Base-by-base conservation (phyloP, 2,888 invertebrate species). In the Aphodius granarius region DNA sequence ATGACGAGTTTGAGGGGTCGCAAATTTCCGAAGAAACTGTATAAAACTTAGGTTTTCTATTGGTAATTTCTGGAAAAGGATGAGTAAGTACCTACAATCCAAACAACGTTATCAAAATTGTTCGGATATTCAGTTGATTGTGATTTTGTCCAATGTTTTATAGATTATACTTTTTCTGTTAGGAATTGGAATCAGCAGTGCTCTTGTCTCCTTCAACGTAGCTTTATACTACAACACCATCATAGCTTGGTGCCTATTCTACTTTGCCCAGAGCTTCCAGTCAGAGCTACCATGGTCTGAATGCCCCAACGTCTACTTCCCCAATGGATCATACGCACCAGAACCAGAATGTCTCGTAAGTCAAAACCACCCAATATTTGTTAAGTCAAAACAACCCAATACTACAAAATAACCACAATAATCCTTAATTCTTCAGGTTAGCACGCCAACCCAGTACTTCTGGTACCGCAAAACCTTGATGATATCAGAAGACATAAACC, bases 141-240 rank as follows among this genome's bases (percentile, higher is more conserved):
- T n/a, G n/a, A n/a, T n/a, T n/a, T n/a, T n/a, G n/a, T n/a, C n/a
- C n/a, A n/a, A n/a, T n/a, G n/a, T n/a, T n/a, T n/a, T n/a, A n/a
- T n/a, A n/a, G n/a, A n/a, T n/a, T n/a, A n/a, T n/a, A n/a, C n/a
- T n/a, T 64, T 15, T 68, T 65, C 66, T 20, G 13, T 75, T 17
- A 87, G 97, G 96, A 15, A 96, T 97, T 76, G 97, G 98, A 18
- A 93, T 98, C 81, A 97, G 97, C 84, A 96, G 96, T 75, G 97
- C 97, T 0, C 95, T 98, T 79, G 98, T 98, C 43, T 97, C 97
- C 0, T 98, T 97, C 88, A 96, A 97, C 85, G 97, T 98, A 79
- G 97, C 97, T 13, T 90, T 98, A 79, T 98, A 98, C 88, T 98
- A 98, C 88, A 98, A 98, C 88, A 97, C 97, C 77, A 98, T 98